Base-by-base conservation (phyloP, 1,140 invertebrate species). In the Scylla paramamosain region DNA sequence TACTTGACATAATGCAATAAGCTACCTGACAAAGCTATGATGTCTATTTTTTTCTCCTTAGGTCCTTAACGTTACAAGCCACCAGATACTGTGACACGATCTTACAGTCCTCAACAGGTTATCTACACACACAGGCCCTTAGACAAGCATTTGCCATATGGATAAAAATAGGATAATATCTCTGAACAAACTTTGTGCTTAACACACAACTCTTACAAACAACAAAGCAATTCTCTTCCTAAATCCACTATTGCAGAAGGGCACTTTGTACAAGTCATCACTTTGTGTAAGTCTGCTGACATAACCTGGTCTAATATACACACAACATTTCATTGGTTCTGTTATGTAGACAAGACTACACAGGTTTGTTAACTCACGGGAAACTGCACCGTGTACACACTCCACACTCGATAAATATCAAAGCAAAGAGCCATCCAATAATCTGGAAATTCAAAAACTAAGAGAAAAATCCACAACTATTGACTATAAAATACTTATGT, bases 401-500 rank as follows among this genome's bases (percentile, higher is more conserved):
- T 77, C 67, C 67, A 77, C 67, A 77, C 67, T 59, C 20, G 10
- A 59, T 59, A 59, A 77, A 77, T 25, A n/a, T 77, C 20, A 77
- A 77, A 77, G 67, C 10, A 67, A 77, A 77, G 1, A n/a, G 20
- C n/a, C 67, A 77, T 59, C 67, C 67, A 77, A 77, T 77, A 25
- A 45, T 89, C 25, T 91, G 52, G 46, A 59, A 29, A 94, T 90
- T 48, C 10, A 92, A 86, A 48, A 83, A 84, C n/a, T 25, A 31
- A 45, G 16, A 93, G 28, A 93, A 52, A 90, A n/a, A 88, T 45
- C 29, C 29, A 31, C 32, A 45, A 10, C 86, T 77, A 87, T 28
- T 52, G 16, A 29, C 31, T 82, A 88, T 90, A 93, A 82, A 92
- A 92, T 77, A 83, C 67, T 67, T 92, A 92, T 59, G 82, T 92